Percentiles rank a stretch among this genome's conserved stretches.
phyloP scores from a whole-genome alignment of 2,797 vertebrate genomes.

The Chloroceryle amazona region DNA sequence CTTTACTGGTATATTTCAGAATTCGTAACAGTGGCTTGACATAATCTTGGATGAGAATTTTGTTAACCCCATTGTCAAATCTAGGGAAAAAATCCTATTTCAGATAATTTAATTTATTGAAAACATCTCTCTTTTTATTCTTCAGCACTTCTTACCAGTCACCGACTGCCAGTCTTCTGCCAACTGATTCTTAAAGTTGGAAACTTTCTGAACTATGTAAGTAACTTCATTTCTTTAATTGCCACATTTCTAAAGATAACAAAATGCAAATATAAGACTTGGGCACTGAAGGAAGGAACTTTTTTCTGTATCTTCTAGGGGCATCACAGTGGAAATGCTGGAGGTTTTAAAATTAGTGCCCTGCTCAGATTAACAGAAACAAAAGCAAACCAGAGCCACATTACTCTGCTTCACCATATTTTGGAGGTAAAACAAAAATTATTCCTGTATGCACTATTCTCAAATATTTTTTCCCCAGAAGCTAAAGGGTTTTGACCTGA shows the following conservation, averaged over 20 bases:
- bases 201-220: constrained; percentile 98
- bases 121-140: neutral
- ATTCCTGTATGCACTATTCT: neutral
- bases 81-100: neutral
- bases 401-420: constrained; percentile 94
- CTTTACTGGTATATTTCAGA: neutral
- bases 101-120: neutral
- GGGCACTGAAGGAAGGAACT: neutral
- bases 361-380: constrained; percentile 93
- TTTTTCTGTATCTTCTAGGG: constrained; percentile 83
- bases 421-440: constrained; percentile 86
- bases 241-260: neutral
- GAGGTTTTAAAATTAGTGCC: constrained; percentile 93
- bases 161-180: constrained; percentile 90
- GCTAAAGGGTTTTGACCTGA: neutral
- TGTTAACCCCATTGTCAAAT: neutral
- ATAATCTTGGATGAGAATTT: neutral
- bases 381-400: constrained; percentile 91
- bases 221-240: constrained; percentile 34
- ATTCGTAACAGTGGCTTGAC: neutral
- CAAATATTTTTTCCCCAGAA: neutral
- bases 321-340: constrained; percentile 92
- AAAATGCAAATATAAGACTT: neutral
- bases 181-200: constrained; percentile 92
- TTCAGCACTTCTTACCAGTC: constrained; percentile 88